These are phyloP conservation scores for Epizoanthus ramosus DNA, from an alignment of 92 coral and sea anemone genomes.

Conservation along the genomic window DNA sequence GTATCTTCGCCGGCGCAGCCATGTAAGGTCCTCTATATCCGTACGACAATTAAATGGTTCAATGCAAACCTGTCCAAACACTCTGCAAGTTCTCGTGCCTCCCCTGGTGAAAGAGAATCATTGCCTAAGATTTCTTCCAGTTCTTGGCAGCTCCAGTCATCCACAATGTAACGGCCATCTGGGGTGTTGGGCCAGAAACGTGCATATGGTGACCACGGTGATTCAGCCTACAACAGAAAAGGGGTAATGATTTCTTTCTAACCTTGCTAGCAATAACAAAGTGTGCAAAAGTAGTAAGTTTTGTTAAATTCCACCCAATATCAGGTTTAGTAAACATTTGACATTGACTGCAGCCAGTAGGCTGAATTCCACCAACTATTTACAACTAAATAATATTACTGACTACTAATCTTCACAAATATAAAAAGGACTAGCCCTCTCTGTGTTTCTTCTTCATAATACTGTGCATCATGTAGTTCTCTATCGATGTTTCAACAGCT, in stretches of 20 bases:
- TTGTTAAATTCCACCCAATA: too few species aligned
- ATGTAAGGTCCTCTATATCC: too few species aligned
- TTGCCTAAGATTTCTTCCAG: conserved; percentile 71
- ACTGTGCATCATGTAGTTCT: too few species aligned
- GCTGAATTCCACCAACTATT: too few species aligned
- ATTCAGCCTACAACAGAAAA: conserved; percentile 51
- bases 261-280: background rate
- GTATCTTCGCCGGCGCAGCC: too few species aligned
- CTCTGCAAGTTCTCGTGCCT: conserved; percentile 71
- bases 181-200: conserved; percentile 70
- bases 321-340: too few species aligned
- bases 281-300: too few species aligned
- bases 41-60: background rate
- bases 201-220: conserved; percentile 74
- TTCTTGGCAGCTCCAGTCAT: conserved; percentile 75
- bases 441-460: too few species aligned
- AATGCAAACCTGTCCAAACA: conserved; percentile 56
- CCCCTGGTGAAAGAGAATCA: conserved; percentile 29
- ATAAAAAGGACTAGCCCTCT: background rate
- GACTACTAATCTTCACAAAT: background rate
- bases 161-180: conserved; percentile 65
- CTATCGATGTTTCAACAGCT: too few species aligned
- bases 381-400: too few species aligned
- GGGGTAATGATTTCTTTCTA: background rate
- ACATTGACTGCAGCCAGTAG: too few species aligned